Evolutionary conservation across 2,113 vertebrate species (phyloP).

Genomic region (Odocoileus virginianus): DNA sequence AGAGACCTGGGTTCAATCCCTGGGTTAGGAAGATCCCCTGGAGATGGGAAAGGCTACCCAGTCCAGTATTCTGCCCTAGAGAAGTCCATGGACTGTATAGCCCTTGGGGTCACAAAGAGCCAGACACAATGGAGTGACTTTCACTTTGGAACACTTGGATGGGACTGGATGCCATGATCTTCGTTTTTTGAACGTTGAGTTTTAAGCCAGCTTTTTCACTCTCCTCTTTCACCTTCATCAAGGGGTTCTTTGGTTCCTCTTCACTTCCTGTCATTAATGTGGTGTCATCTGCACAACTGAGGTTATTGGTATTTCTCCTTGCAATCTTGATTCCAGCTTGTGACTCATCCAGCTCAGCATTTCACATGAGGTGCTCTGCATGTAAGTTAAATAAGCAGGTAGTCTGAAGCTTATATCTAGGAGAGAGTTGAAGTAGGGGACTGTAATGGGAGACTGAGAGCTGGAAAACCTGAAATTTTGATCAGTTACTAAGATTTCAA

Average conservation of each 20-base stretch:
- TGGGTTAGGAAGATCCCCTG: not conserved
- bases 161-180: not conserved
- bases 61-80: not conserved
- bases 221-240: not conserved
- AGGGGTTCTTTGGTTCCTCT: not conserved
- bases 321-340: not conserved
- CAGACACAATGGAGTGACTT: rapidly evolving
- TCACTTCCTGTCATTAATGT: not conserved
- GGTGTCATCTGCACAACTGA: not conserved
- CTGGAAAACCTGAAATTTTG: not conserved
- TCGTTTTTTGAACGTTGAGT: not conserved
- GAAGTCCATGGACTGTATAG: not conserved
- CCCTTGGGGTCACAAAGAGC: not conserved
- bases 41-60: not conserved
- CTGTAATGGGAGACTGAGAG: not conserved
- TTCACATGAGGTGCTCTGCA: not conserved
- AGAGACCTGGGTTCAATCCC: not conserved
- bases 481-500: not conserved
- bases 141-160: not conserved
- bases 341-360: not conserved
- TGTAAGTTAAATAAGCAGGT: not conserved
- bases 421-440: not conserved
- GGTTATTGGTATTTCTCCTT: not conserved
- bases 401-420: not conserved
- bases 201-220: not conserved